Percentiles rank a stretch among this genome's conserved stretches.
Evolutionary conservation across 2,888 invertebrate genomes (phyloP).

Genomic region (Priocnemis perturbator): DNA sequence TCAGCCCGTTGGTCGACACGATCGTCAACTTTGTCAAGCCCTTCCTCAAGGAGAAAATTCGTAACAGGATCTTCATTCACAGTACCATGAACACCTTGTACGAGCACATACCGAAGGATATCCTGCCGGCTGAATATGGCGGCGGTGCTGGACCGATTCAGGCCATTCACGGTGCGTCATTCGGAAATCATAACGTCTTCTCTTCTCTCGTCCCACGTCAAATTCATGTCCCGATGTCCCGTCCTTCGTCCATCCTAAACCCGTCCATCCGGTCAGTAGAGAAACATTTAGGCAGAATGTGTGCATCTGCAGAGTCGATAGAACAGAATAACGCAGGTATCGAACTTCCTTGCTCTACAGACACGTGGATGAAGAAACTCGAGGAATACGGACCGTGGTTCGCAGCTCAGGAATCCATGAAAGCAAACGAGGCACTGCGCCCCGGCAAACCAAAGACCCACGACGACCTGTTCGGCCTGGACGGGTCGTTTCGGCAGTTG

Average conservation of each 20-base stretch:
- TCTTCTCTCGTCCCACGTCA: too few relatives aligned
- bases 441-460: constrained; percentile 91
- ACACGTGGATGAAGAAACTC: constrained; percentile 87
- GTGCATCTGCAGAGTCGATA: too few relatives aligned
- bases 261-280: too few relatives aligned
- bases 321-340: too few relatives aligned
- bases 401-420: constrained; percentile 85
- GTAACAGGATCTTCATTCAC: constrained; percentile 88
- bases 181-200: too few relatives aligned
- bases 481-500: constrained; percentile 91
- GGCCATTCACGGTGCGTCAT: constrained; percentile 81
- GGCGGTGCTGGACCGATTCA: constrained; percentile 85
- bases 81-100: constrained; percentile 85
- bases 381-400: constrained; percentile 89
- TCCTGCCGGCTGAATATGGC: constrained; percentile 89
- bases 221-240: too few relatives aligned
- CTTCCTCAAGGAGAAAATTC: constrained; percentile 91
- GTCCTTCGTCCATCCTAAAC: too few relatives aligned
- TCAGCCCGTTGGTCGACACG: constrained; percentile 88
- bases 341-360: constrained; percentile 73
- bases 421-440: constrained; percentile 87
- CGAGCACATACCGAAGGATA: constrained; percentile 86
- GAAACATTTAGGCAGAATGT: too few relatives aligned
- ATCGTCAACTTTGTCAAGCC: constrained; percentile 91
- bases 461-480: constrained; percentile 92